Evolutionary conservation across 2,888 invertebrate genomes (phyloP).

Genomic region (Maniola hyperantus): DNA sequence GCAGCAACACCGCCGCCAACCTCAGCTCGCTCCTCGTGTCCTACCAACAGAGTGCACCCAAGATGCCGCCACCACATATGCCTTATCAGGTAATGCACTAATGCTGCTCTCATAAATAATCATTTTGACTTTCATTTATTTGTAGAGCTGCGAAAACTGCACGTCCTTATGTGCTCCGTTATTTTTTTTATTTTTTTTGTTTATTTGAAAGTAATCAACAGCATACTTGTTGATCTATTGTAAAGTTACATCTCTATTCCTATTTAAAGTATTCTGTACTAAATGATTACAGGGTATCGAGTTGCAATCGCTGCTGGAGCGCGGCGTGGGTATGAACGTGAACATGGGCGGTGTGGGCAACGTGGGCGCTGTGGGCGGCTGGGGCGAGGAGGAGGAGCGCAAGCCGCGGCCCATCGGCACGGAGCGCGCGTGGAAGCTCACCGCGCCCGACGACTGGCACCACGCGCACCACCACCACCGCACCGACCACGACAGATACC

Average conservation of each 20-base stretch:
- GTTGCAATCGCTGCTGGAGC: slow-evolving; percentile 68
- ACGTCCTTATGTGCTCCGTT: no score
- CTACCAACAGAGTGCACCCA: slow-evolving; percentile 77
- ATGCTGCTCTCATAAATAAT: no score
- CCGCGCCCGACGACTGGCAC: slow-evolving; percentile 70
- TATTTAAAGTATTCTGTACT: no score
- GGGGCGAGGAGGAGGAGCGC: slow-evolving; percentile 76
- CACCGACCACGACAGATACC: slow-evolving; percentile 69
- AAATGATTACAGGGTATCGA: slow-evolving; percentile 11
- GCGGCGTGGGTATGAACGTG: slow-evolving; percentile 58
- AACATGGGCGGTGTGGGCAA: slow-evolving; percentile 61
- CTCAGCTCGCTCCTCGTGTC: slow-evolving; percentile 74
- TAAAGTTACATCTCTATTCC: no score
- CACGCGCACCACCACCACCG: slow-evolving; percentile 50
- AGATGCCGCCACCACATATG: slow-evolving; percentile 69
- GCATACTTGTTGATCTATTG: no score
- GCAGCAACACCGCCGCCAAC: slow-evolving; percentile 60
- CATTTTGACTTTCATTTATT: no score
- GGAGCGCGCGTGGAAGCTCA: slow-evolving; percentile 88
- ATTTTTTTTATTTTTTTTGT: no score
- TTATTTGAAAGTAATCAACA: no score
- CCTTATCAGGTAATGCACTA: slow-evolving; percentile 69
- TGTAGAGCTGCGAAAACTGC: no score
- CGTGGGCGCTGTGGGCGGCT: slow-evolving; percentile 42
- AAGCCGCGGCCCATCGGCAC: slow-evolving; percentile 92